These are phyloP conservation scores for Chrysina gloriosa DNA, from an alignment of 2,888 invertebrate genomes.

Conservation along the genomic window DNA sequence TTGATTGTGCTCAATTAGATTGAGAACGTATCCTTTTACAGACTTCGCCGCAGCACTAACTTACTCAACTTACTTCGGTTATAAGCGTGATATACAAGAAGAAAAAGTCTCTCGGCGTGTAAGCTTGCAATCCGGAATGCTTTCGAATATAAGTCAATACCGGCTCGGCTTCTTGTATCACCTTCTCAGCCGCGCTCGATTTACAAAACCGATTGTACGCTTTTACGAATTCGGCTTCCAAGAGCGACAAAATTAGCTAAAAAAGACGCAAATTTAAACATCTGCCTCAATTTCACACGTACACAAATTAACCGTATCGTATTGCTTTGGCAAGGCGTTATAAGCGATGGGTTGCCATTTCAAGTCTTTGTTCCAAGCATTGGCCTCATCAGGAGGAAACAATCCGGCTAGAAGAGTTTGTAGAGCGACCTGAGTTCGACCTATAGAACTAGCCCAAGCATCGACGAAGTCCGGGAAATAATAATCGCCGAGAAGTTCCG, in stretches of 20 bases:
- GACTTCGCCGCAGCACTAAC: too few species aligned
- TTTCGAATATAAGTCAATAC: conserved; percentile 9
- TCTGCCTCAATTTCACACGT: background rate
- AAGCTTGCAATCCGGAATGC: background rate
- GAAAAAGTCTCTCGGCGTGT: conserved; percentile 20
- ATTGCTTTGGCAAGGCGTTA: conserved; percentile 74
- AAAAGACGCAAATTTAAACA: background rate
- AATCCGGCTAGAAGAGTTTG: conserved; percentile 81
- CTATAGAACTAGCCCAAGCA: conserved; percentile 14
- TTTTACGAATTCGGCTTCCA: background rate
- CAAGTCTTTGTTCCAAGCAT: conserved; percentile 74
- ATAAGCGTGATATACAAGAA: conserved; percentile 21
- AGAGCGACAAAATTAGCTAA: background rate
- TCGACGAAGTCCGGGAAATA: conserved; percentile 73
- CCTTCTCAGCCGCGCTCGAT: background rate
- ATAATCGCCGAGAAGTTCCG: conserved; percentile 72
- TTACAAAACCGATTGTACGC: conserved; percentile 1
- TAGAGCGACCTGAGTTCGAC: conserved; percentile 10
- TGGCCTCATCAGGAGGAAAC: conserved; percentile 73
- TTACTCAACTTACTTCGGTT: conserved; percentile 22
- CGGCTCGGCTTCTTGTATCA: conserved; percentile 2
- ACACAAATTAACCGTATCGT: background rate
- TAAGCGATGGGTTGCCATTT: conserved; percentile 92
- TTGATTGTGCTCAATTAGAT: too few species aligned
- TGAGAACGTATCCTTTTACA: too few species aligned